Conservation (phyloP, 2,888 invertebrate species). For the Orthosia gracilis region DNA sequence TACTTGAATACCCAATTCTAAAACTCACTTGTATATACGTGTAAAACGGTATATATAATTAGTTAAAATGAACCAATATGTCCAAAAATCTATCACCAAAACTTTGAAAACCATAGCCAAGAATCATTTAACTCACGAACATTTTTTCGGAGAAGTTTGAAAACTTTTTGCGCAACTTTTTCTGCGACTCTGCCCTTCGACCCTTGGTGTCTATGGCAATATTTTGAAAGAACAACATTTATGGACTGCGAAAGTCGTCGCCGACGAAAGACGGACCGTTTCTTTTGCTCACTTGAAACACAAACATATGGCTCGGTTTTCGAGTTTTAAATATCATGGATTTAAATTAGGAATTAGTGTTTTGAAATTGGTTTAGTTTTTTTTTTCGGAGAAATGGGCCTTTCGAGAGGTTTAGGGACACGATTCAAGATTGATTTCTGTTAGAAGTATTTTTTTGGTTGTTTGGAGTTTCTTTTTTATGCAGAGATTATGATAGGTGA, state of each 20-base stretch:
- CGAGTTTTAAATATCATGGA: slow-evolving; percentile 50
- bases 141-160: slow-evolving; percentile 21
- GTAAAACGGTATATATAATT: no score
- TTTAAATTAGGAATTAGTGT: slow-evolving; percentile 58
- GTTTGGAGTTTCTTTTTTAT: neutral
- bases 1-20: no score
- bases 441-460: neutral
- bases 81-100: neutral
- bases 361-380: slow-evolving; percentile 46
- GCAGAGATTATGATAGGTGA: neutral
- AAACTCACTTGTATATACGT: no score
- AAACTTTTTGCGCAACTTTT: slow-evolving; percentile 50
- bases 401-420: neutral
- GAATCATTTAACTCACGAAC: slow-evolving; percentile 20
- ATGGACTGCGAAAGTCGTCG: slow-evolving; percentile 81
- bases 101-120: slow-evolving; percentile 42
- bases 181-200: slow-evolving; percentile 42
- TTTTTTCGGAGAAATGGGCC: slow-evolving; percentile 17
- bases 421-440: slow-evolving; percentile 19
- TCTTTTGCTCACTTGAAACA: slow-evolving; percentile 62
- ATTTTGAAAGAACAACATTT: slow-evolving; percentile 86
- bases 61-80: neutral
- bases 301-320: slow-evolving; percentile 55
- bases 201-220: slow-evolving; percentile 69
- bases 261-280: slow-evolving; percentile 73